Base-by-base conservation (phyloP, 1,140 invertebrate species). In the Drosophila nasuta region DNA sequence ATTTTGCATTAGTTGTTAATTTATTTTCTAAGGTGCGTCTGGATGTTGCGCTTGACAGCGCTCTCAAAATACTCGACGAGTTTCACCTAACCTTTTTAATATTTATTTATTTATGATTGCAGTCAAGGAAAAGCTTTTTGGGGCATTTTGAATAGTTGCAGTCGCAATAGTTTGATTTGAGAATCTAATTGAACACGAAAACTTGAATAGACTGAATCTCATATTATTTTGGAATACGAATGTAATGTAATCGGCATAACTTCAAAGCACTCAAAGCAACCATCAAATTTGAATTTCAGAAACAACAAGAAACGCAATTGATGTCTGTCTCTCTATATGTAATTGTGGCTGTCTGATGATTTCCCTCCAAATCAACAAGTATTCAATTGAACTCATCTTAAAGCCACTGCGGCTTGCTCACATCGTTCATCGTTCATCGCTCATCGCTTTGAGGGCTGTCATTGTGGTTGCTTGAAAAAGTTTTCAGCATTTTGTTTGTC, bases 1-100 rank as follows among this genome's bases (percentile, higher is more conserved):
- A 78, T 72, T 67, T 78, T 64, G 56, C 69, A 60, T 52, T 58
- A 69, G 10, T 49, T 78, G 82, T 66, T 79, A 71, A 87, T 85
- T 79, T 68, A 25, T 25, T 56, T 66, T 67, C 56, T 64, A 56
- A 54, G 51, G 51, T 35, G 51, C 30, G 51, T 54, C n/a, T 35
- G 28, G 7, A 8, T 33, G 3, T 35, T 30, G 28, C n/a, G 51
- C 51, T 54, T 54, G 51, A 8, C 1, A 11, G 13, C n/a, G 7
- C 51, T 35, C 4, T 15, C 5, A n/a, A 54, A 35, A 33, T 35
- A 54, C 25, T 13, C 11, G 30, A 54, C 54, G 54, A 38, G 35
- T 38, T 38, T 35, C 33, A 35, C 33, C 33, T 35, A 0, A 8
- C 33, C 33, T 8, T 8, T 8, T 35, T 10, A 10, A 38, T 38